These are phyloP conservation scores for Dyspetes luteomarginatus DNA, from an alignment of 2,888 invertebrate genomes.

Conservation along the genomic window DNA sequence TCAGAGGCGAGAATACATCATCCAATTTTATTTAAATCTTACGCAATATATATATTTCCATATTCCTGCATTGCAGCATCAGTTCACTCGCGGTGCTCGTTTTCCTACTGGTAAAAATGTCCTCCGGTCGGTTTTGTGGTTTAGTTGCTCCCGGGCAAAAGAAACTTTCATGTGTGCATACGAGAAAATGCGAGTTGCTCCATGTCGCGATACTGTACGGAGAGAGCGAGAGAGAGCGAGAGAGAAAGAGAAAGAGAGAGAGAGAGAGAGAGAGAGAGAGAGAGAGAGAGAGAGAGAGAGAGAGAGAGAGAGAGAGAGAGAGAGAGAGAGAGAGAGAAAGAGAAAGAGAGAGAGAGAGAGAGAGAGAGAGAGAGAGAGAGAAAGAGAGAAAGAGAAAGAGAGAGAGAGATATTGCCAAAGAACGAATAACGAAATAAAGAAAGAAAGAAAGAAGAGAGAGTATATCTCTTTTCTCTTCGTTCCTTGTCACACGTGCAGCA, in stretches of 20 bases:
- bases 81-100: too few species aligned
- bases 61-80: too few species aligned
- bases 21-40: too few species aligned
- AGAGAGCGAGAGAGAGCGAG: conserved; percentile 21
- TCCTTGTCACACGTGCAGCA: conserved; percentile 17
- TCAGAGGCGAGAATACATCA: too few species aligned
- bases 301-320: conserved; percentile 39
- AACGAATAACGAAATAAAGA: conserved; percentile 16
- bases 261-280: not conserved
- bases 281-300: conserved; percentile 20
- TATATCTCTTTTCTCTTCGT: conserved; percentile 16
- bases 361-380: conserved; percentile 12
- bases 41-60: too few species aligned
- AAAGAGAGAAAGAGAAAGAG: conserved; percentile 26
- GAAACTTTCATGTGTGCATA: not conserved
- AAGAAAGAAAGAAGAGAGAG: conserved; percentile 18
- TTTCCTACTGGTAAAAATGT: too few species aligned
- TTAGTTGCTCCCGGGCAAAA: not conserved
- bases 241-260: conserved; percentile 10
- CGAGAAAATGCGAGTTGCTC: not conserved
- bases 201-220: conserved; percentile 28
- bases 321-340: conserved; percentile 16
- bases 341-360: conserved; percentile 20
- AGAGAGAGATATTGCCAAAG: conserved; percentile 49
- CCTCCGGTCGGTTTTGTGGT: not conserved